A percentile compares a stretch with the other conserved stretches of the same genome.
phyloP scores from a whole-genome alignment of 1,140 invertebrate species.

The Papilio polyxenes region DNA sequence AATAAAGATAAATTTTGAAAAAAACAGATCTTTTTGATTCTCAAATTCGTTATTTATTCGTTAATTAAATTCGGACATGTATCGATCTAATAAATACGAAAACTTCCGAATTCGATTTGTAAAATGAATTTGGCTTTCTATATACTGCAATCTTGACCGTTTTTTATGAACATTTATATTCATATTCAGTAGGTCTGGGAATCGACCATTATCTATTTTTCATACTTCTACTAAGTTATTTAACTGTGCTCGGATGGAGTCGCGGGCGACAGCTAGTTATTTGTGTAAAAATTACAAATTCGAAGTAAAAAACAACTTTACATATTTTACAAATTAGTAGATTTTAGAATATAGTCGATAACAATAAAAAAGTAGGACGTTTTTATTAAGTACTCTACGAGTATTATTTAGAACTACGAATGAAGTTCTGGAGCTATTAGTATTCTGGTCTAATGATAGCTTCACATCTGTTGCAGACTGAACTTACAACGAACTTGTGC shows the following conservation, averaged over 20 bases:
- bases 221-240: too few relatives aligned
- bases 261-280: too few relatives aligned
- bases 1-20: neutral
- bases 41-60: neutral
- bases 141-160: neutral
- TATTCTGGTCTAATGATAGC: neutral
- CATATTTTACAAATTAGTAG: too few relatives aligned
- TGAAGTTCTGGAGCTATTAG: neutral
- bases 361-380: neutral
- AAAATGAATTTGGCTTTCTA: neutral
- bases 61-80: neutral
- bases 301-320: too few relatives aligned
- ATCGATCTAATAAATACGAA: neutral
- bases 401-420: neutral
- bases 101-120: neutral
- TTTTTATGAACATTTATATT: too few relatives aligned
- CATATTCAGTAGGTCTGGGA: too few relatives aligned
- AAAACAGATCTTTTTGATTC: neutral
- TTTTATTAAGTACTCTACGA: neutral
- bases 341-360: neutral
- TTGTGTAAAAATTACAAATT: too few relatives aligned
- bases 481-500: neutral
- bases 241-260: too few relatives aligned
- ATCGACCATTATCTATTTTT: too few relatives aligned
- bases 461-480: conserved; percentile 17